These are phyloP conservation scores for Eilema griseolum DNA, from an alignment of 2,888 invertebrate species.

Conservation along the genomic window DNA sequence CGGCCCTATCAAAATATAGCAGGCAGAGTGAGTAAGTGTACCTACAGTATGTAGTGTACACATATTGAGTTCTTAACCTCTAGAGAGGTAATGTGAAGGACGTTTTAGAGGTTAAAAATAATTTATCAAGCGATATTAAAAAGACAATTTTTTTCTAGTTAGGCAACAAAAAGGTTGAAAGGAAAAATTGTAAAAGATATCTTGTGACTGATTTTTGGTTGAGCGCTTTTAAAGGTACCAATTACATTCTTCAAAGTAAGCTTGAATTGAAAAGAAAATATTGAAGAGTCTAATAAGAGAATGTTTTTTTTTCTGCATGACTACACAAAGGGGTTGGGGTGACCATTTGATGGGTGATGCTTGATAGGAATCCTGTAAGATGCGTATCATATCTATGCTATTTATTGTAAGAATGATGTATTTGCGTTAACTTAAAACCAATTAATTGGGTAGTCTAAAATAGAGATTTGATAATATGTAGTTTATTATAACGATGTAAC, in stretches of 20 bases:
- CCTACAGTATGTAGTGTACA: conserved; percentile 28
- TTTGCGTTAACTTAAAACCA: conserved; percentile 35
- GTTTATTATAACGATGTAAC: conserved; percentile 6
- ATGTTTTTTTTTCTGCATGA: conserved; percentile 23
- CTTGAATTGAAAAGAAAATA: conserved; percentile 23
- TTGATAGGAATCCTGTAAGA: conserved; percentile 22
- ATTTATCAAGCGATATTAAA: conserved; percentile 16
- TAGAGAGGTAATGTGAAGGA: conserved; percentile 28
- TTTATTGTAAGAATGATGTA: no score
- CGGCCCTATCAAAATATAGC: conserved; percentile 54
- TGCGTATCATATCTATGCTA: conserved; percentile 33
- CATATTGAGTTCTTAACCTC: conserved; percentile 32
- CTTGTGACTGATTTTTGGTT: conserved; percentile 33
- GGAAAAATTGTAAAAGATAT: conserved; percentile 36
- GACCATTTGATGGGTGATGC: conserved; percentile 21
- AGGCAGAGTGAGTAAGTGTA: conserved; percentile 38
- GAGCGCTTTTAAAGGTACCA: conserved; percentile 33
- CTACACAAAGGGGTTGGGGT: conserved; percentile 25
- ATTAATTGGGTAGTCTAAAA: conserved; percentile 41
- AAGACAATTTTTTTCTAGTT: conserved; percentile 22
- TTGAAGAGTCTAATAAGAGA: conserved; percentile 23
- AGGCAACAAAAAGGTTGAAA: conserved; percentile 25
- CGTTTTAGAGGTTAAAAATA: conserved; percentile 34
- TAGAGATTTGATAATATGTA: conserved; percentile 19
- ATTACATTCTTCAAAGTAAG: conserved; percentile 28